These are phyloP conservation scores for Tetragonula carbonaria DNA, from an alignment of 2,888 invertebrate genomes.

Conservation along the genomic window DNA sequence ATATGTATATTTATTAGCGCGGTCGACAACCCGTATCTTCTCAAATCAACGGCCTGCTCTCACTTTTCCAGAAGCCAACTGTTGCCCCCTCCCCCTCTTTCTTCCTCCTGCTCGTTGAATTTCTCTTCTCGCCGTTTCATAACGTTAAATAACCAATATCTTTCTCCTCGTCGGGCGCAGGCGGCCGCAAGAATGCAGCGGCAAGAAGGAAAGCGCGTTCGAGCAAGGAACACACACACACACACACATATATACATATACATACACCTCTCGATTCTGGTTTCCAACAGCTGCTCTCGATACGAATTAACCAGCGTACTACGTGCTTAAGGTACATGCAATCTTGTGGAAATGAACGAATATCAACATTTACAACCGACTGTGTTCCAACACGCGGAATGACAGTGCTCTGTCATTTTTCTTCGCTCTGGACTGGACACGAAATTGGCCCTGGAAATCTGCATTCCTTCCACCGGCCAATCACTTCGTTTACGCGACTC, in stretches of 20 bases:
- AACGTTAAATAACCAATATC: conserved; percentile 66
- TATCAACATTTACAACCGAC: neutral
- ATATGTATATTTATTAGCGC: conserved; percentile 52
- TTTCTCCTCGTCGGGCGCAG: conserved; percentile 44
- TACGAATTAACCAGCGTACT: neutral
- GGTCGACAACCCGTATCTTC: conserved; percentile 68
- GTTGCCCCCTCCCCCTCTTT: too few species aligned
- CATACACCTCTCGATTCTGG: conserved; percentile 6
- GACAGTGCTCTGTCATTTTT: neutral
- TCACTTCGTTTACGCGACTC: too few species aligned
- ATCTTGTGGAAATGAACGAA: conserved; percentile 38
- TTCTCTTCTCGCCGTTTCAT: conserved; percentile 60
- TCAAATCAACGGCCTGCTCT: conserved; percentile 56
- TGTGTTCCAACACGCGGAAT: too few species aligned
- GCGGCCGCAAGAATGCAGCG: conserved; percentile 33
- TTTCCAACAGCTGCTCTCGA: conserved; percentile 13
- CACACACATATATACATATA: too few species aligned
- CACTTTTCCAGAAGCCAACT: conserved; percentile 49
- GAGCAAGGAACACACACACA: neutral
- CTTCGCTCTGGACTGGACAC: neutral
- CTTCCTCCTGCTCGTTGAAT: conserved; percentile 45
- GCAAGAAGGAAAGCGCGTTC: conserved; percentile 49
- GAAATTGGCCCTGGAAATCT: conserved; percentile 5
- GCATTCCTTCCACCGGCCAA: conserved; percentile 19
- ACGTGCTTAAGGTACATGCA: neutral